Evolutionary conservation across 2,888 invertebrate species (phyloP).

Genomic region (Blastobasis lacticolella): DNA sequence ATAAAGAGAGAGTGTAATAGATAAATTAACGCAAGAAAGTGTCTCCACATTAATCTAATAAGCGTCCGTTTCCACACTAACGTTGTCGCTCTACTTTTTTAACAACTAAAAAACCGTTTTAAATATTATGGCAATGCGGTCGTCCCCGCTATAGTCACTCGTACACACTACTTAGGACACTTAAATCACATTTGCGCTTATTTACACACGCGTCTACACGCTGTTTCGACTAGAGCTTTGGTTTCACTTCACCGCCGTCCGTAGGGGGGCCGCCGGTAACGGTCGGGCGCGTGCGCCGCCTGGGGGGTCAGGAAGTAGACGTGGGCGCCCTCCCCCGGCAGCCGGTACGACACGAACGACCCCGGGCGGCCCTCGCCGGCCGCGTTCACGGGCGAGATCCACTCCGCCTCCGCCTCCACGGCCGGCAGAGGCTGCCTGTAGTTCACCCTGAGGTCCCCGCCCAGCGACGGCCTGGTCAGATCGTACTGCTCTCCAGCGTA

Average conservation of each 20-base stretch:
- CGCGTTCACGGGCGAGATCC: constrained; percentile 57
- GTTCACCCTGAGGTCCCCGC: constrained; percentile 71
- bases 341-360: constrained; percentile 81
- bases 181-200: constrained; percentile 74
- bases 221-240: constrained; percentile 69
- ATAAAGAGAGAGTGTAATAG: neutral
- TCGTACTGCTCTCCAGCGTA: constrained; percentile 59
- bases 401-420: constrained; percentile 75
- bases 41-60: neutral
- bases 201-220: constrained; percentile 54
- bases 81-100: constrained; percentile 7
- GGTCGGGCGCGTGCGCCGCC: constrained; percentile 53
- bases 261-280: constrained; percentile 56
- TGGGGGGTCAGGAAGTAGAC: constrained; percentile 86
- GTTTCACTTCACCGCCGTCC: constrained; percentile 52
- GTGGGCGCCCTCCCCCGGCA: constrained; percentile 85
- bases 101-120: constrained; percentile 30
- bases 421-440: constrained; percentile 73
- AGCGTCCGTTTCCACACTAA: constrained; percentile 45
- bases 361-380: constrained; percentile 65
- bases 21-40: too few species aligned
- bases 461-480: constrained; percentile 51
- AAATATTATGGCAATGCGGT: constrained; percentile 70
- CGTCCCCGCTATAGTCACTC: constrained; percentile 54
- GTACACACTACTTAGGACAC: constrained; percentile 71